Base-by-base conservation (phyloP, 2,888 invertebrate species). In the Myopa testacea region DNA sequence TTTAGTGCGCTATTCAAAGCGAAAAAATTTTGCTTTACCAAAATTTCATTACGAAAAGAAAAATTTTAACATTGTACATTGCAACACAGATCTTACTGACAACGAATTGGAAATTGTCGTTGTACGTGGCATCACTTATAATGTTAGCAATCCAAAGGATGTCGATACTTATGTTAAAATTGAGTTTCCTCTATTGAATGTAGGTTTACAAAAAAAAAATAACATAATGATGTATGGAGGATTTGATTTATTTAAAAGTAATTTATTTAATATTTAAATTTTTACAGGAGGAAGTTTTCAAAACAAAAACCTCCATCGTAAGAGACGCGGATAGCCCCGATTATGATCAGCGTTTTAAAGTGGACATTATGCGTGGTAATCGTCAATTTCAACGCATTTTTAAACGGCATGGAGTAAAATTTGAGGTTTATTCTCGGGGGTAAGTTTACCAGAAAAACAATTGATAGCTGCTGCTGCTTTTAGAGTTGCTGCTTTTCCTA, bases 361-460 rank as follows among this genome's bases (percentile, higher is more conserved):
- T 98, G 80, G 92, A 93, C 72, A 95, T 98, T 78, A 94, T 95
- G 82, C 92, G 98, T 63, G 92, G 92, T 80, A 92, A 94, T 1
- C 91, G 97, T 76, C 93, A 94, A 26, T 96, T 98, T 84, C 93
- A 94, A 81, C 90, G 98, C 71, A 92, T 96, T 50, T 95, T 99
- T 87, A 98, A 98, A 87, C 91, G 97, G 68, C 96, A 97, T 84
- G 93, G 93, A 3, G 90, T 98, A 80, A 99, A 99, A 87, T 93
- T 97, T 76, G 98, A 98, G 90, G 93, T 98, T 12, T 98, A 93
- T 91, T 94, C 96, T 0, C 95, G 95, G 91, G 98, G 98, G 98
- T 98, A 90, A 93, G 93, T 84, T 45, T 45, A 45, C 45, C 6
- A 45, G 6, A 45, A 45, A 26, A 26, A 2, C 26, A 26, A 26